These are phyloP conservation scores for Anniella stebbinsi DNA, from an alignment of 2,797 vertebrate species.

Conservation along the genomic window DNA sequence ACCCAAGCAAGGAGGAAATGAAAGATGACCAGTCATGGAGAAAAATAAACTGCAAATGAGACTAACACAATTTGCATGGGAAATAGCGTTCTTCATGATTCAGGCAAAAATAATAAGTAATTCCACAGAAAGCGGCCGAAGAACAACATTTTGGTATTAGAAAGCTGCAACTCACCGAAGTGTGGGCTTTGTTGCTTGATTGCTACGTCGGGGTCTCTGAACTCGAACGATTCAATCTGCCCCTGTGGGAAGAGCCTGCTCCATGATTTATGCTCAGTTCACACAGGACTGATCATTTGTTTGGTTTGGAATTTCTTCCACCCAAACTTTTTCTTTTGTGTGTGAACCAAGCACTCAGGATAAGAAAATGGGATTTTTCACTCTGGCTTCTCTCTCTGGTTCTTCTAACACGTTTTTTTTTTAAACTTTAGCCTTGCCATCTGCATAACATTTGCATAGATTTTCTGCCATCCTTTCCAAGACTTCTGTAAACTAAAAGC, in stretches of 20 bases:
- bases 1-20: background rate
- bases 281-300: background rate
- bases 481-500: background rate
- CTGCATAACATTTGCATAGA: background rate
- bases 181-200: background rate
- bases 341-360: background rate
- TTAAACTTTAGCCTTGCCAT: background rate
- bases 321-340: background rate
- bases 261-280: background rate
- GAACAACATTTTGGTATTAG: background rate
- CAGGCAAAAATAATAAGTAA: background rate
- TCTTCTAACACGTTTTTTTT: background rate
- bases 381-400: background rate
- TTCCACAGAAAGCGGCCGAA: background rate
- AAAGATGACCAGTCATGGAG: background rate
- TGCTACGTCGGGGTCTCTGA: background rate
- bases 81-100: background rate
- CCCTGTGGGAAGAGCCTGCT: background rate
- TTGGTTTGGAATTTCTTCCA: background rate
- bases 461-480: background rate
- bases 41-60: slow-evolving; percentile 21
- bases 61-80: slow-evolving; percentile 8
- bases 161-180: background rate
- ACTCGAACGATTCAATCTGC: slow-evolving; percentile 12
- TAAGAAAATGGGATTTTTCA: background rate